phyloP scores from a whole-genome alignment of 2,113 vertebrate species.

The Numida meleagris region DNA sequence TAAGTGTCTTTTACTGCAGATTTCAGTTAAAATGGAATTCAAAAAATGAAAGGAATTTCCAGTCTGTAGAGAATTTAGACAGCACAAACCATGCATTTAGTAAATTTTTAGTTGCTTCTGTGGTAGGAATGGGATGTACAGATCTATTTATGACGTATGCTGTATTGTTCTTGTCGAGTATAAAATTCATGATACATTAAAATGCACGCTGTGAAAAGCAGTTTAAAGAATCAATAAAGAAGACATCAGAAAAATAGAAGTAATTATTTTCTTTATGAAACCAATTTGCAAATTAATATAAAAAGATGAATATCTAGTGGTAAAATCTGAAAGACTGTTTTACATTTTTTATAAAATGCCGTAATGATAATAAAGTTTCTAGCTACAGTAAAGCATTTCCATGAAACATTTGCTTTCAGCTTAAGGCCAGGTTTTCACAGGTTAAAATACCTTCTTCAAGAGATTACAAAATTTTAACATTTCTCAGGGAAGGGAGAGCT shows the following conservation, averaged over 20 bases:
- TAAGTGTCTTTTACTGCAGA: background rate
- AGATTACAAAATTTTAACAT: background rate
- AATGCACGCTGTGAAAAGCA: background rate
- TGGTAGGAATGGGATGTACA: background rate
- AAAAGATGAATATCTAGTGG: background rate
- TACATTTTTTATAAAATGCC: background rate
- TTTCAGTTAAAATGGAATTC: conserved; percentile 1
- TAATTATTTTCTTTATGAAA: background rate
- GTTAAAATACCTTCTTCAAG: background rate
- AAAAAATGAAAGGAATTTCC: background rate
- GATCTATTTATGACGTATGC: background rate
- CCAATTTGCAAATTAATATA: background rate
- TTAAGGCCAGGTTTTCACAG: background rate
- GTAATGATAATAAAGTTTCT: background rate
- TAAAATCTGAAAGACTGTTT: background rate
- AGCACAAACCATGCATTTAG: background rate
- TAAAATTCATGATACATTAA: background rate
- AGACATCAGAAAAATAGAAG: background rate
- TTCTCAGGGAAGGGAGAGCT: background rate
- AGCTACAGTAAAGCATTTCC: background rate
- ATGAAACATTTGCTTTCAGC: background rate
- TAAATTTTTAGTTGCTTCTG: background rate
- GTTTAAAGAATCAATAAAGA: background rate
- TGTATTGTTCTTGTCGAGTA: background rate
- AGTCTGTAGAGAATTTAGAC: background rate